phyloP scores from a whole-genome alignment of 2,797 vertebrate species.

The Anisognathus igniventris region DNA sequence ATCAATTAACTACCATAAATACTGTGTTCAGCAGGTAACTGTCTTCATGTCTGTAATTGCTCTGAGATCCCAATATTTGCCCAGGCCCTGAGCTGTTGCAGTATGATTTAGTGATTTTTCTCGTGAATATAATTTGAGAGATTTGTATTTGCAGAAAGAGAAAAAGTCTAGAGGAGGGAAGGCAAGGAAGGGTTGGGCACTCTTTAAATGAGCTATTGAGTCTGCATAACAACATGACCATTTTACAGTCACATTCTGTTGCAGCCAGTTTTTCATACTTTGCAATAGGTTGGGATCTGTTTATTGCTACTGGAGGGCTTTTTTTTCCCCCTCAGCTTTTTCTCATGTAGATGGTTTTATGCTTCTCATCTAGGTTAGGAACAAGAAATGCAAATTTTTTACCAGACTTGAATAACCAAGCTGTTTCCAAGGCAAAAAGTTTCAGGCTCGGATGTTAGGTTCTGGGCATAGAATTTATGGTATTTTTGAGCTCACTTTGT shows the following conservation, averaged over 20 bases:
- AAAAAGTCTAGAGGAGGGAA: not conserved
- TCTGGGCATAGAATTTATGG: not conserved
- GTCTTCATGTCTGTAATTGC: rapidly evolving
- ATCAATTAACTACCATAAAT: not conserved
- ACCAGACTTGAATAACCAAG: not conserved
- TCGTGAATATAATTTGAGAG: not conserved
- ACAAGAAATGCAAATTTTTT: not conserved
- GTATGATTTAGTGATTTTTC: not conserved
- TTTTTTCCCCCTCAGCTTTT: not conserved
- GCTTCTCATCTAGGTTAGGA: not conserved
- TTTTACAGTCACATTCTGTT: not conserved
- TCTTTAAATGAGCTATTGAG: not conserved
- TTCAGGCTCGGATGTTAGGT: not conserved
- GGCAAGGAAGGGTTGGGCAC: not conserved
- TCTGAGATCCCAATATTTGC: not conserved
- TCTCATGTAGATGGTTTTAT: not conserved
- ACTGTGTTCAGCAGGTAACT: not conserved
- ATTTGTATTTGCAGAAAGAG: not conserved
- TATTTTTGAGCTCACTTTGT: not conserved
- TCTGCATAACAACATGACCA: not conserved
- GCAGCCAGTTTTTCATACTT: not conserved
- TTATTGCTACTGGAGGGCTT: not conserved
- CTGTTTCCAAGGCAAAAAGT: not conserved
- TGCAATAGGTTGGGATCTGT: not conserved
- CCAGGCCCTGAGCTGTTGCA: not conserved